Base-by-base conservation (phyloP, 2,113 vertebrate genomes). In the Mesocricetus auratus region DNA sequence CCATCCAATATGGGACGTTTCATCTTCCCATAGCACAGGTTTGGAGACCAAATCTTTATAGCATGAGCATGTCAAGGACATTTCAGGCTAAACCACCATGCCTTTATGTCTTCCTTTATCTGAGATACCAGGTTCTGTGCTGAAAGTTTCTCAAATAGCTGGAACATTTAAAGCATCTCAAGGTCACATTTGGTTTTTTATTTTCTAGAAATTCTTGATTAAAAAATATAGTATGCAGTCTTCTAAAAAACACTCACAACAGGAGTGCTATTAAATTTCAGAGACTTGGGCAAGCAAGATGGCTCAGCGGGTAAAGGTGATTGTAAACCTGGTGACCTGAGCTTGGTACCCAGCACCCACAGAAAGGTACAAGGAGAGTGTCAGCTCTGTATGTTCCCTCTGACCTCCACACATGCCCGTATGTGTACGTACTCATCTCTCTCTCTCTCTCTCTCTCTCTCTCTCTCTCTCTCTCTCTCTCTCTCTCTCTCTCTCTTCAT, bases 171-270 rank as follows among this genome's bases (percentile, higher is more conserved):
- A 93, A 81, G 22, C 50, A 89, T 45, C 69, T 69, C 24, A 95
- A 92, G 12, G 89, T 89, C 73, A 92, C 69, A 45, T 31, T 9
- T 56, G 12, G 53, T 79, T 89, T 22, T 94, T 93, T 91, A 73
- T 88, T 89, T 93, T 75, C 12, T 94, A 42, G 31, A 77, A 92
- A 64, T 60, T 50, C 2, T 90, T 92, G 19, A 36, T 68, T 88
- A n/a, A 74, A 73, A 94, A 86, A 83, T 47, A 29, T 45, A 39
- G 53, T 58, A 26, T 53, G 15, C 69, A 47, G 15, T 90, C 73
- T 69, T 87, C 69, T 87, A 29, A 94, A 75, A 7, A 60, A 53
- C 64, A 75, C 8, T 62, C n/a, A 89, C 39, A 92, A 89, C 2
- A 60, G 62, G 12, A 92, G 3, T 11, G 13, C 7, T 64, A 42